These are phyloP conservation scores for Furcifer pardalis DNA, from an alignment of 2,797 vertebrate genomes.

Conservation along the genomic window DNA sequence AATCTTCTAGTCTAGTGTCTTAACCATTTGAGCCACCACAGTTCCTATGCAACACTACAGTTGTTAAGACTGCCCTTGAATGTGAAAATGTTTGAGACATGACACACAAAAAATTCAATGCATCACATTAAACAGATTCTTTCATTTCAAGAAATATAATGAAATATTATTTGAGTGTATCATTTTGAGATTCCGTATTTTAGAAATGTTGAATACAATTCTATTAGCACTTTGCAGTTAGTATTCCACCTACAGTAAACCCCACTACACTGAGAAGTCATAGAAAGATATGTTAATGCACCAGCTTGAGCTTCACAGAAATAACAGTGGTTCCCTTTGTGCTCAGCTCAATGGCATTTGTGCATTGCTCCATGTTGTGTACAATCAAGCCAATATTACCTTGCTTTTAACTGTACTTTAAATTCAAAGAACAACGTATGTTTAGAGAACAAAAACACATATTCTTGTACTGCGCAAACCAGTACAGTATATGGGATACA, in stretches of 20 bases:
- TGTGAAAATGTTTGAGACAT: conserved; percentile 46
- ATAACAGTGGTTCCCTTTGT: conserved; percentile 60
- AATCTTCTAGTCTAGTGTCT: no score
- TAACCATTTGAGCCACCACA: no score
- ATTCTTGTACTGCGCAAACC: conserved; percentile 1
- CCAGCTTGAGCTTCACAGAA: conserved; percentile 56
- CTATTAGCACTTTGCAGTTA: conserved; percentile 72
- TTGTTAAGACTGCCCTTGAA: neutral
- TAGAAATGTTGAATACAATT: conserved; percentile 71
- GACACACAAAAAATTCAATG: conserved; percentile 8
- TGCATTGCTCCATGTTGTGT: conserved; percentile 38
- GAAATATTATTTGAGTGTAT: conserved; percentile 43
- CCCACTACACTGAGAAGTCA: conserved; percentile 68
- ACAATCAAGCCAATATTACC: conserved; percentile 52
- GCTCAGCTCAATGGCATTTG: conserved; percentile 42
- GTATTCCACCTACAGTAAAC: conserved; percentile 72
- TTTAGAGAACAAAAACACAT: conserved; percentile 25
- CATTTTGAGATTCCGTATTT: conserved; percentile 51
- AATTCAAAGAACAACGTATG: conserved; percentile 23
- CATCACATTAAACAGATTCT: conserved; percentile 15
- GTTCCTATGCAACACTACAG: neutral
- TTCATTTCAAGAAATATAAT: conserved; percentile 30
- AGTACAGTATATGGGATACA: neutral
- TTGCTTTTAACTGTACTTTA: conserved; percentile 28
- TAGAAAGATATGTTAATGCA: conserved; percentile 62